Evolutionary conservation across 2,888 invertebrate species (phyloP).

Genomic region (Corbicula japonica): DNA sequence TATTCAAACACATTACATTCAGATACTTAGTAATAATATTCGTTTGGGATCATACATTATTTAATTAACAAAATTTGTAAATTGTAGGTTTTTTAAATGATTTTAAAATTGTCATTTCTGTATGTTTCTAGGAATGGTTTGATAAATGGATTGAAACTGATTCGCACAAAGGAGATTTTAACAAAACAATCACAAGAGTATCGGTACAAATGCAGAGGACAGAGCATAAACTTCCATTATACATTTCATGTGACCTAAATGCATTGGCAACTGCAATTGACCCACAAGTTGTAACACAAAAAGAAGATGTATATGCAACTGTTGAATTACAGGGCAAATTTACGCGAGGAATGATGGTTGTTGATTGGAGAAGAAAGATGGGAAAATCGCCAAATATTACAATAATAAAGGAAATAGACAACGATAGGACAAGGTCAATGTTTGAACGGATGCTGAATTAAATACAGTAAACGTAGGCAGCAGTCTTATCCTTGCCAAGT

Average conservation of each 20-base stretch:
- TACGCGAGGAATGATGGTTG: conserved; percentile 90
- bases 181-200: conserved; percentile 61
- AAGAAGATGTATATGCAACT: conserved; percentile 82
- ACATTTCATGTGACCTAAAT: conserved; percentile 74
- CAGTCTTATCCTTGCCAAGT: too few species aligned
- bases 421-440: too few species aligned
- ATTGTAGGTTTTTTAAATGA: too few species aligned
- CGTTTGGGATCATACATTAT: too few species aligned
- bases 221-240: conserved; percentile 55
- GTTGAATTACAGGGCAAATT: conserved; percentile 89
- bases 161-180: conserved; percentile 72
- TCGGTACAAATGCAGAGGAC: conserved; percentile 41
- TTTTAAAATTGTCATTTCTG: conserved; percentile 1
- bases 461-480: too few species aligned
- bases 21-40: too few species aligned
- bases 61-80: too few species aligned
- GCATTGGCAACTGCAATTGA: conserved; percentile 77
- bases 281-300: conserved; percentile 66
- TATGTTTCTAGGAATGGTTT: conserved; percentile 70
- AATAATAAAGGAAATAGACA: conserved; percentile 71
- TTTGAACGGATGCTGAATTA: too few species aligned
- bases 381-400: conserved; percentile 71
- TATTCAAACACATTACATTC: too few species aligned
- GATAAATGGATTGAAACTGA: conserved; percentile 71
- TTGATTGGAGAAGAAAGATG: conserved; percentile 86